These are phyloP conservation scores for Parus major DNA, from an alignment of 2,113 vertebrate genomes.

Conservation along the genomic window DNA sequence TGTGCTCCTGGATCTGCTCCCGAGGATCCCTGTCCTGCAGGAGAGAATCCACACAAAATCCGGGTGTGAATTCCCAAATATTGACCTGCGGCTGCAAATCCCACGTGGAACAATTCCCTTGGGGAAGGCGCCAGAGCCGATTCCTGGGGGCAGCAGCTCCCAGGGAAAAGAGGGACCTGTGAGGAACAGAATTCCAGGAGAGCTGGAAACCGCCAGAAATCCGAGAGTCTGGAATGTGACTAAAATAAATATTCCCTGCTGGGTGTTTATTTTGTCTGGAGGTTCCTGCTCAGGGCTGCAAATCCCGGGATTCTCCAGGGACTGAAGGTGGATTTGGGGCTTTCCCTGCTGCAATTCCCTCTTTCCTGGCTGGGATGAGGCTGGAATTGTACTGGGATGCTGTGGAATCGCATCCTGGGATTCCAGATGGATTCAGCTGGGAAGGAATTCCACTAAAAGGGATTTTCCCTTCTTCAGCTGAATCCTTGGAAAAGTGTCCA, in stretches of 20 bases:
- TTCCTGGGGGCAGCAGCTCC: not conserved
- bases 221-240: constrained; percentile 30
- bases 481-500: not conserved
- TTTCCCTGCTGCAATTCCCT: not conserved
- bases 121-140: not conserved
- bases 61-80: not conserved
- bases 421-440: not conserved
- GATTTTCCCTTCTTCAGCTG: not conserved
- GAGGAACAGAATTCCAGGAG: not conserved
- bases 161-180: not conserved
- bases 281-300: not conserved
- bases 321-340: not conserved
- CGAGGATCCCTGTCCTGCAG: not conserved
- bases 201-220: not conserved
- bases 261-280: constrained; percentile 21
- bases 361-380: not conserved
- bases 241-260: constrained; percentile 41
- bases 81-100: not conserved
- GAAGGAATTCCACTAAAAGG: not conserved
- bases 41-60: not conserved
- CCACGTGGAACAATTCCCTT: not conserved
- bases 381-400: not conserved
- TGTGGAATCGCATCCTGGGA: not conserved
- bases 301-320: not conserved
- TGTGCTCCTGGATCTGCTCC: not conserved